phyloP scores from a whole-genome alignment of 1,140 invertebrate genomes.

The Papilio glaucus region DNA sequence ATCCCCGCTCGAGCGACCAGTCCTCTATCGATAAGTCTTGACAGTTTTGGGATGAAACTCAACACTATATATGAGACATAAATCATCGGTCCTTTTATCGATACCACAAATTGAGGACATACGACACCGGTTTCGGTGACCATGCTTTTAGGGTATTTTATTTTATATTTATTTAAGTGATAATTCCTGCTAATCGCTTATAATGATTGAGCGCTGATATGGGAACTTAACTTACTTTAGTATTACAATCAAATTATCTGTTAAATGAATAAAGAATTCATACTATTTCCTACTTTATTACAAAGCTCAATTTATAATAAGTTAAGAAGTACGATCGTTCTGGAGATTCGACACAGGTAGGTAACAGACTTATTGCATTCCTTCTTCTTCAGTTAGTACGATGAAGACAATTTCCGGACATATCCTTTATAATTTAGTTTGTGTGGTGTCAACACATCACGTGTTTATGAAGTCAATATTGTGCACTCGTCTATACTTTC shows the following conservation, averaged over 20 bases:
- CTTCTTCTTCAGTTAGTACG: too few relatives aligned
- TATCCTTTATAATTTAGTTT: background rate
- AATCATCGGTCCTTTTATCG: slow-evolving; percentile 18
- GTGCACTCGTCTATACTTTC: slow-evolving; percentile 28
- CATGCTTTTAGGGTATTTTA: background rate
- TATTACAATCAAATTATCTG: too few relatives aligned
- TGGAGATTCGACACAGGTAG: too few relatives aligned
- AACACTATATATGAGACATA: slow-evolving; percentile 28
- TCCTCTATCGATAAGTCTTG: slow-evolving; percentile 23
- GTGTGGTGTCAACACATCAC: background rate
- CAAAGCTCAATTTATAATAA: too few relatives aligned
- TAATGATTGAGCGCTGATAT: too few relatives aligned
- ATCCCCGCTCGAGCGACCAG: background rate
- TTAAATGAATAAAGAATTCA: too few relatives aligned
- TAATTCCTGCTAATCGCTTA: background rate
- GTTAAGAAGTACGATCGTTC: too few relatives aligned
- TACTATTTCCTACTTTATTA: too few relatives aligned
- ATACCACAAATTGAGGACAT: slow-evolving; percentile 19
- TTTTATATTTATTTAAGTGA: too few relatives aligned
- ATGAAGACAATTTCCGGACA: background rate
- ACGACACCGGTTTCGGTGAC: background rate
- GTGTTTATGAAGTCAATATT: slow-evolving; percentile 2
- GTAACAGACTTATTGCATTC: background rate
- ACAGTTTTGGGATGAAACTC: slow-evolving; percentile 28
- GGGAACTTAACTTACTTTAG: too few relatives aligned